These are phyloP conservation scores for Empidonax traillii DNA, from an alignment of 2,113 vertebrate species.

Conservation along the genomic window DNA sequence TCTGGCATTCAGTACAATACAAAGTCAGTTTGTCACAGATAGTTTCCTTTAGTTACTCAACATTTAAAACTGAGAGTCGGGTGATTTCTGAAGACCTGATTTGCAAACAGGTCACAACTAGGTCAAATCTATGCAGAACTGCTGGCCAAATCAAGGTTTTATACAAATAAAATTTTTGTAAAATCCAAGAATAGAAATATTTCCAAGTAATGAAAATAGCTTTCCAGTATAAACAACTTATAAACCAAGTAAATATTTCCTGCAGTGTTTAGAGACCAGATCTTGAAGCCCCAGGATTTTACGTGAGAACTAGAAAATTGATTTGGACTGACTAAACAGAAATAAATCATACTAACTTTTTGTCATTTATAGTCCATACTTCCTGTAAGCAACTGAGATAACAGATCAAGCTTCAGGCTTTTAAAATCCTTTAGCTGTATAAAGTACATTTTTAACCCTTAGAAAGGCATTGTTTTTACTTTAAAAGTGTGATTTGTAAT, in stretches of 20 bases:
- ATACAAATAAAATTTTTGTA: background rate
- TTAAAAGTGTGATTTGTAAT: background rate
- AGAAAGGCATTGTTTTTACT: background rate
- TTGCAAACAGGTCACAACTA: background rate
- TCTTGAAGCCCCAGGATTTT: background rate
- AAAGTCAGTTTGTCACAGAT: background rate
- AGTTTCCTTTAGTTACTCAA: background rate
- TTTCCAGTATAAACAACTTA: background rate
- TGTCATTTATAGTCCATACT: background rate
- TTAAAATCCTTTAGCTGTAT: background rate
- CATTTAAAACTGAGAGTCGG: background rate
- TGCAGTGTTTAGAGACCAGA: background rate
- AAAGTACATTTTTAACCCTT: background rate
- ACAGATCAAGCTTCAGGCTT: background rate
- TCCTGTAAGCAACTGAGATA: background rate
- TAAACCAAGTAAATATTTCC: background rate
- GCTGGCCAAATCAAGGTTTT: background rate
- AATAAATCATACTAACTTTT: background rate
- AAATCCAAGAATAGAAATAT: background rate
- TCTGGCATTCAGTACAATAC: background rate
- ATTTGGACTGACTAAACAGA: background rate
- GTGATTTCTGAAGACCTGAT: background rate
- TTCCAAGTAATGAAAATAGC: background rate
- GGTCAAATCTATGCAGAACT: background rate
- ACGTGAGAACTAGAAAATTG: background rate